These are phyloP conservation scores for Synanceia verrucosa DNA, from an alignment of 2,797 vertebrate species.

Conservation along the genomic window DNA sequence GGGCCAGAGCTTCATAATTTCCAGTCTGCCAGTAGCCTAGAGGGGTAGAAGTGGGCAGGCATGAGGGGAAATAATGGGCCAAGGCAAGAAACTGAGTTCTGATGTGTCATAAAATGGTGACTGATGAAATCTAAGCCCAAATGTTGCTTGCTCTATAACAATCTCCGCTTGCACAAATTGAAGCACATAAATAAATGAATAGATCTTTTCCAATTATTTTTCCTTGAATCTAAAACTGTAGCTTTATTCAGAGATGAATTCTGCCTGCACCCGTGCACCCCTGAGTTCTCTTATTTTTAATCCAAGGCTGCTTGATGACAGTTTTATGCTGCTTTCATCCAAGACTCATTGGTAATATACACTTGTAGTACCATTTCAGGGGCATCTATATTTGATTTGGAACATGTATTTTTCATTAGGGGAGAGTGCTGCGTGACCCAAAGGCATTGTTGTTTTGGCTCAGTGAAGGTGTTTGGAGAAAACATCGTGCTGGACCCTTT, in stretches of 20 bases:
- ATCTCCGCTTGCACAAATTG: background rate
- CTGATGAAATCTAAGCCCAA: background rate
- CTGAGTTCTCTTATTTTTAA: slow-evolving; percentile 4
- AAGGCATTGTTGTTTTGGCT: slow-evolving; percentile 55
- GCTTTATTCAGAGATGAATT: background rate
- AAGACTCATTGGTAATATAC: slow-evolving; percentile 40
- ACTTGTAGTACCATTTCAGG: slow-evolving; percentile 55
- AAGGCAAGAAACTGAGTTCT: background rate
- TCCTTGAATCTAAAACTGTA: background rate
- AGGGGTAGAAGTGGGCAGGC: background rate
- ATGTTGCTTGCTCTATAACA: background rate
- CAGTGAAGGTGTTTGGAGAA: slow-evolving; percentile 49
- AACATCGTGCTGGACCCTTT: slow-evolving; percentile 37
- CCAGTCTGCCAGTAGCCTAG: background rate
- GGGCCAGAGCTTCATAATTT: slow-evolving; percentile 13
- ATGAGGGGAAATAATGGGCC: slow-evolving; percentile 1
- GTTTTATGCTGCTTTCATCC: slow-evolving; percentile 16
- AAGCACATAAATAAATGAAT: background rate
- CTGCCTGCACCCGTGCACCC: background rate
- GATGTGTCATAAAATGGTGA: slow-evolving; percentile 3
- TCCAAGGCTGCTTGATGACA: slow-evolving; percentile 18
- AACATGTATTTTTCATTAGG: slow-evolving; percentile 68
- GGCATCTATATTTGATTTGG: slow-evolving; percentile 65
- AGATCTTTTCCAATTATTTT: background rate
- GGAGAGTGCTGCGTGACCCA: slow-evolving; percentile 45